These are phyloP conservation scores for Entomyzon cyanotis DNA, from an alignment of 2,113 vertebrate genomes.

Conservation along the genomic window DNA sequence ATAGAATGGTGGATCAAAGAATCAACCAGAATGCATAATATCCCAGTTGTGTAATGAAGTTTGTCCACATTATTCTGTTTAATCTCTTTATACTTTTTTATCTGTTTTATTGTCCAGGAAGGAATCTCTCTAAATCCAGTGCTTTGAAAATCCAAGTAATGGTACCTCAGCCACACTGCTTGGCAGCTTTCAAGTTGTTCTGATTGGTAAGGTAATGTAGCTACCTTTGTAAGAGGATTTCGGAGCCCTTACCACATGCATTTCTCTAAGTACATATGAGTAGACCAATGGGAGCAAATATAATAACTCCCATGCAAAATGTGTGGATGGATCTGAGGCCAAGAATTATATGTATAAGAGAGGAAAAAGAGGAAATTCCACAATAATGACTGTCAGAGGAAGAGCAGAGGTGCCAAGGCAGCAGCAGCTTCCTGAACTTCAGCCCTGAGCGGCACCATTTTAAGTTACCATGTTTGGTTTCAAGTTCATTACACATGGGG, in stretches of 20 bases:
- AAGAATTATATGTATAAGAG: background rate
- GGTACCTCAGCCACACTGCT: background rate
- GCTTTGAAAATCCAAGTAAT: background rate
- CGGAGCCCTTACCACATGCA: background rate
- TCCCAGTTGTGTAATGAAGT: background rate
- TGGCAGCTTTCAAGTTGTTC: background rate
- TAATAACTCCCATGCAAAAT: background rate
- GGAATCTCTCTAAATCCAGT: background rate
- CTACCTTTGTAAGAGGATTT: background rate
- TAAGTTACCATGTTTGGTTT: background rate
- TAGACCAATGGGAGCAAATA: background rate
- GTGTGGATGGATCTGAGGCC: background rate
- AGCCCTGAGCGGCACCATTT: background rate
- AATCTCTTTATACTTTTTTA: background rate
- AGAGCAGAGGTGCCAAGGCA: background rate
- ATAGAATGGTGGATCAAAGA: background rate
- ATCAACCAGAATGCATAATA: background rate
- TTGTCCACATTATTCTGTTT: background rate
- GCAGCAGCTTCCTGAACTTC: background rate
- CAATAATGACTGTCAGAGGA: background rate
- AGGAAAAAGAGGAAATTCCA: slow-evolving; percentile 23
- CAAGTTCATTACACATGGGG: background rate
- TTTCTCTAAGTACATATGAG: background rate
- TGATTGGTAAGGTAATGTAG: background rate
- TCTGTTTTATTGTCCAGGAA: background rate